Conservation (phyloP, 2,888 invertebrate species). For the Epicampocera succincta region DNA sequence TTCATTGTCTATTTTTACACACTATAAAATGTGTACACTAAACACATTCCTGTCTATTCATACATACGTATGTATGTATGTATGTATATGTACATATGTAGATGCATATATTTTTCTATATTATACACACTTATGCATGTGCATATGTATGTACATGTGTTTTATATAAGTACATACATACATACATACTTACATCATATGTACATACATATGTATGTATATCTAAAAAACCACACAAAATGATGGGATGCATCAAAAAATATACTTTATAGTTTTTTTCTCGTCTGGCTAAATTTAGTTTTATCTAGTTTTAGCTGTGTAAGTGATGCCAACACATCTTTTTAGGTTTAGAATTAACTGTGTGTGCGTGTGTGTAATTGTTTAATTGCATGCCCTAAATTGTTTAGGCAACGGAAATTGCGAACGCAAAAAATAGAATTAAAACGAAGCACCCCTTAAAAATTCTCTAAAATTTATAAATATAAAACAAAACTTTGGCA, state of each 20-base stretch:
- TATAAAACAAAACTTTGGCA: conserved; percentile 14
- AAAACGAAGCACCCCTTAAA: background rate
- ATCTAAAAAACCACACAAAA: background rate
- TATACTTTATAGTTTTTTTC: conserved; percentile 23
- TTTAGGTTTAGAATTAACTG: background rate
- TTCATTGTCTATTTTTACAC: too few species aligned
- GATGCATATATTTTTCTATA: background rate
- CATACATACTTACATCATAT: background rate
- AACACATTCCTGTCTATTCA: background rate
- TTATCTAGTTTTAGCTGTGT: conserved; percentile 20
- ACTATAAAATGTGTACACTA: too few species aligned
- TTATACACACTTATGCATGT: background rate
- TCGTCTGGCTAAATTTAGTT: conserved; percentile 31
- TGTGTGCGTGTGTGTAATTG: background rate
- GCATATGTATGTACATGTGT: too few species aligned
- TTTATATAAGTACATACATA: too few species aligned
- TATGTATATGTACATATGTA: background rate
- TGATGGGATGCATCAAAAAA: conserved; percentile 8
- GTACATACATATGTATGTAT: background rate
- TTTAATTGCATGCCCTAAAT: background rate
- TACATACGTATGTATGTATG: background rate
- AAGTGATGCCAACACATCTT: conserved; percentile 23
- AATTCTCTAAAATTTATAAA: conserved; percentile 5
- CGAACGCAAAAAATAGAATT: background rate
- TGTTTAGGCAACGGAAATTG: background rate